These are phyloP conservation scores for Microtus montanus DNA, from an alignment of 2,113 vertebrate species.

Conservation along the genomic window DNA sequence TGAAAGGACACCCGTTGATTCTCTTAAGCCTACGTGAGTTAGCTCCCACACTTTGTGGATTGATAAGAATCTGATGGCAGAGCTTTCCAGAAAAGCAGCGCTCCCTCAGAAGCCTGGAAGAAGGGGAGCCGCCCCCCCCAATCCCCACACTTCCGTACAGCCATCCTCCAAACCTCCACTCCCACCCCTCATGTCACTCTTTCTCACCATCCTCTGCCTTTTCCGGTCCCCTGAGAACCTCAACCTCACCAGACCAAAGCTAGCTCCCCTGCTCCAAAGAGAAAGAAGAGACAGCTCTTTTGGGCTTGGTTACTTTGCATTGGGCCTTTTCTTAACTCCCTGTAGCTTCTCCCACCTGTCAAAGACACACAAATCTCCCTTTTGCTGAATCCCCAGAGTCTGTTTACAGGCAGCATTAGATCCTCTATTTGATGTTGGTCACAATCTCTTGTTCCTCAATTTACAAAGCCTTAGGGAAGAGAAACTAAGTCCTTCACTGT, in stretches of 20 bases:
- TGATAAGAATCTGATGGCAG: background rate
- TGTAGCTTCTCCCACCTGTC: background rate
- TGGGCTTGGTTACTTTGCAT: background rate
- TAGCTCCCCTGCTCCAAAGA: background rate
- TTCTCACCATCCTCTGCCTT: background rate
- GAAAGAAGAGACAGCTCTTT: background rate
- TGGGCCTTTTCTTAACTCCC: background rate
- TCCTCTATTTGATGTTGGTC: background rate
- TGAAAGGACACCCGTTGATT: background rate
- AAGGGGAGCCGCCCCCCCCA: background rate
- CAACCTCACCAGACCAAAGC: background rate
- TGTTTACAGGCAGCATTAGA: background rate
- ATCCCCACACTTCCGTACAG: accelerated
- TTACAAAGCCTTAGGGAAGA: slow-evolving; percentile 25
- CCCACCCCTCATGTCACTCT: background rate
- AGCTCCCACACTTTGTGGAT: background rate
- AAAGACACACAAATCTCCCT: background rate
- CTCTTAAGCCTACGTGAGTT: background rate
- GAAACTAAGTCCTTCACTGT: background rate
- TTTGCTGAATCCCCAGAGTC: background rate
- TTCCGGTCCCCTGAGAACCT: background rate
- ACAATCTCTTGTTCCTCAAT: slow-evolving; percentile 20
- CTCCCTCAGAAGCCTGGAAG: background rate
- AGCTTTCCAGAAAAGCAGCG: background rate
- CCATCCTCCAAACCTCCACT: background rate